These are phyloP conservation scores for Conchocele bisecta DNA, from an alignment of 2,888 invertebrate species.

Conservation along the genomic window DNA sequence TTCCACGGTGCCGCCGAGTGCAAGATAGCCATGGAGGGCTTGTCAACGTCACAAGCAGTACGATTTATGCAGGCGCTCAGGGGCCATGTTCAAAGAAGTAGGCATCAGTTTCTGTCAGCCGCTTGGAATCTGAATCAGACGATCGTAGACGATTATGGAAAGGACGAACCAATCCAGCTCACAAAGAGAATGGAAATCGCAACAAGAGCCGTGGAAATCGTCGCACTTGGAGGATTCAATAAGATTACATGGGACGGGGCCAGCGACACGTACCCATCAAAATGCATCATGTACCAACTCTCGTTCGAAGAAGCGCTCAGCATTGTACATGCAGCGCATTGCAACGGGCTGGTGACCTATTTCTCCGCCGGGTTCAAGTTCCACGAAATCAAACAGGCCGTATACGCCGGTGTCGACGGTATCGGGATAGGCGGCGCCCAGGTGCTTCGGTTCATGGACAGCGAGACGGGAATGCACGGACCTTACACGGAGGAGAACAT, in stretches of 20 bases:
- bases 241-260: conserved; percentile 60
- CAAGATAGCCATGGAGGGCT: conserved; percentile 66
- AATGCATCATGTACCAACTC: conserved; percentile 56
- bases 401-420: conserved; percentile 66
- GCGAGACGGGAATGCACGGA: conserved; percentile 43
- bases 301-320: conserved; percentile 46
- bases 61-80: conserved; percentile 61
- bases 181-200: conserved; percentile 61
- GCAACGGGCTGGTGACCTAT: conserved; percentile 50
- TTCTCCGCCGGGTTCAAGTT: conserved; percentile 70
- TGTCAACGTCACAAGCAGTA: conserved; percentile 63
- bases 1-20: conserved; percentile 67
- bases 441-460: conserved; percentile 54
- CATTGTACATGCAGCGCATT: conserved; percentile 52
- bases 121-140: conserved; percentile 70
- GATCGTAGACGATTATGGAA: conserved; percentile 55
- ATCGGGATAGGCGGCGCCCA: conserved; percentile 68
- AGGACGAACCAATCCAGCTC: conserved; percentile 16
- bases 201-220: conserved; percentile 61
- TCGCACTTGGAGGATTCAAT: conserved; percentile 54
- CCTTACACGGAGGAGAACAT: conserved; percentile 58
- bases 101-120: conserved; percentile 62
- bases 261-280: conserved; percentile 38
- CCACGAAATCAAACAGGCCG: conserved; percentile 66
- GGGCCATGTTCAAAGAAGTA: conserved; percentile 58